phyloP scores from a whole-genome alignment of 2,797 vertebrate species.

The Cossypha niveicapilla region DNA sequence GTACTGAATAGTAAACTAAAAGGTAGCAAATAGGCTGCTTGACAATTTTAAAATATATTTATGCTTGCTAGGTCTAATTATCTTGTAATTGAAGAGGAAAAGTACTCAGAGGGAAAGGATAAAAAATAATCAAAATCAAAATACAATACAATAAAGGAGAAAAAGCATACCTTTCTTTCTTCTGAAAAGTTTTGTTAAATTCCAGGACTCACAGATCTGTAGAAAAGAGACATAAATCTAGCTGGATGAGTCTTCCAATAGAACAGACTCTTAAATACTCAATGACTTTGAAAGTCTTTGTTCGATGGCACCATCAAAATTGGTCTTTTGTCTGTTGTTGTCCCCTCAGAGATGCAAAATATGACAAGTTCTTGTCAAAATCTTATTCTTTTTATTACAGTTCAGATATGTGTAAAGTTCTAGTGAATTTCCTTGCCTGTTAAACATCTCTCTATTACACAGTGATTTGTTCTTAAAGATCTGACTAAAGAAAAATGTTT shows the following conservation, averaged over 20 bases:
- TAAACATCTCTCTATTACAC: background rate
- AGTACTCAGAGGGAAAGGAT: background rate
- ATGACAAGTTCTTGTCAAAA: background rate
- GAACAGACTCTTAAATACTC: background rate
- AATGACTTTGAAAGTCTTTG: background rate
- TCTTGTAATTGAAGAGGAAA: background rate
- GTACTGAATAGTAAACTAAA: background rate
- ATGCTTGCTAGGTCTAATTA: background rate
- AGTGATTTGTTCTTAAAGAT: conserved; percentile 26
- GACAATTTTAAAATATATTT: background rate
- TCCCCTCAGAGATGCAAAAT: background rate
- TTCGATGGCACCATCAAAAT: background rate
- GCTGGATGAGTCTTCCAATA: background rate
- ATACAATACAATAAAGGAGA: background rate
- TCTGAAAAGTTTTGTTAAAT: background rate
- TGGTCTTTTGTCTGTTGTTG: background rate
- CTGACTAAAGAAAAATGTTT: conserved; percentile 40
- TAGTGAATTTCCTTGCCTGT: background rate
- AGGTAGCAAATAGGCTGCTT: background rate
- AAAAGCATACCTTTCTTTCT: background rate
- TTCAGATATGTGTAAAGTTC: background rate
- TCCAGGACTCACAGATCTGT: background rate
- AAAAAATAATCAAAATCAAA: background rate
- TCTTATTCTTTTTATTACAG: background rate
- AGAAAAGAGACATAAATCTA: background rate